Base-by-base conservation (phyloP, 2,113 vertebrate species). In the Prunella himalayana region DNA sequence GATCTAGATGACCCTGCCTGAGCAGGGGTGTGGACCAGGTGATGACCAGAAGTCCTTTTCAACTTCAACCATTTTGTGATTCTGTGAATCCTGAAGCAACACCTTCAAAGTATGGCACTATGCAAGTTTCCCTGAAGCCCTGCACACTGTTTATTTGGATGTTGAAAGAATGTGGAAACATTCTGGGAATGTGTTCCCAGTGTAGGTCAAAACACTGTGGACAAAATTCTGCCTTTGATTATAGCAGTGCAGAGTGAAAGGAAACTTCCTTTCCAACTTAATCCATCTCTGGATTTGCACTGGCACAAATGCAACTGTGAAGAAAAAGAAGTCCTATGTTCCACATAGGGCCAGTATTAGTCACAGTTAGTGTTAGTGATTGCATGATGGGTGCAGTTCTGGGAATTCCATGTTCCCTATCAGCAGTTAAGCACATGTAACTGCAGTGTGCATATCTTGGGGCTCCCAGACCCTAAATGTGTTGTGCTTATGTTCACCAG, bases 61-160 rank as follows among this genome's bases (percentile, higher is more conserved):
- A 30, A 21, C 16, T n/a, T 53, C 24, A 75, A 15, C 10, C 7
- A n/a, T 21, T 39, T 69, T 45, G 44, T 60, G 23, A 68, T 99
- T 98, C 98, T 97, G 97, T 88, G 95, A 78, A 79, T 39, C 21
- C 68, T 60, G 49, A 86, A 63, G 42, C 47, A 93, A 68, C 4
- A 27, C 1, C 22, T 80, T 66, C 37, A 24, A 80, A 85, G n/a
- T 24, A 69, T 17, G 49, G 39, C 35, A 47, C 27, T 81, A 16
- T 3, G 14, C 33, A 77, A 71, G n/a, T 42, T 77, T 15, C 11
- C 22, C 16, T 68, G 50, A 39, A 82, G 64, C 30, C 8, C 11
- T 68, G 22, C 8, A 47, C 50, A 27, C 8, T 35, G 23, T 31
- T 75, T 41, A 61, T 60, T 30, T 70, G 33, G 69, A 45, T 51